These are phyloP conservation scores for Phyllotis vaccarum DNA, from an alignment of 2,797 vertebrate genomes.

Conservation along the genomic window DNA sequence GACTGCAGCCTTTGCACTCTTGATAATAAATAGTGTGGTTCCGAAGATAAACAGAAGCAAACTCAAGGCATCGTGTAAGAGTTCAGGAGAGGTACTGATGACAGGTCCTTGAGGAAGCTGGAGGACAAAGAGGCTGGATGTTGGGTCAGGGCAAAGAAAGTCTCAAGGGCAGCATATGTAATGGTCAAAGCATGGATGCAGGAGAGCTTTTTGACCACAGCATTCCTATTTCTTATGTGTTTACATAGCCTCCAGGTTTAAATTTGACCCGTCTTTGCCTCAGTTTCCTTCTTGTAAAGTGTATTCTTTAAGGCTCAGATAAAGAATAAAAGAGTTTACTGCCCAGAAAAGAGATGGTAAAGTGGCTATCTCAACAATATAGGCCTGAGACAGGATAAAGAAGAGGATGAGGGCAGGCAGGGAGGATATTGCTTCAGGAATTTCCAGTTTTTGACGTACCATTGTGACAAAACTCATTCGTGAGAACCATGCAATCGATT, in stretches of 20 bases:
- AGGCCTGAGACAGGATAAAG: slow-evolving; percentile 68
- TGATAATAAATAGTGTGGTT: slow-evolving; percentile 79
- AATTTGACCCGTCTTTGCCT: neutral
- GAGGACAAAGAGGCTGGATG: slow-evolving; percentile 27
- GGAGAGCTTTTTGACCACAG: neutral
- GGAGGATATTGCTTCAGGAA: neutral
- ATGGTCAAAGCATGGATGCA: neutral
- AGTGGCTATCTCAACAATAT: neutral
- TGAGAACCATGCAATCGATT: neutral
- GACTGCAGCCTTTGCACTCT: slow-evolving; percentile 62
- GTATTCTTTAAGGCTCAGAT: neutral
- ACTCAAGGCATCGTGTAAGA: slow-evolving; percentile 68
- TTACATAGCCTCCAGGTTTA: neutral
- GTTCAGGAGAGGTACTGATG: slow-evolving; percentile 56
- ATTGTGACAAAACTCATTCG: neutral
- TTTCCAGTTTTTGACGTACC: neutral
- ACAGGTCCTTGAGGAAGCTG: slow-evolving; percentile 38
- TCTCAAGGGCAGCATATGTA: neutral
- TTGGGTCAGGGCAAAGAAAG: neutral
- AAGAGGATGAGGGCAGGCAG: slow-evolving; percentile 33
- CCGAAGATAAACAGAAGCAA: slow-evolving; percentile 75
- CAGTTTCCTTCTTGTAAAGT: neutral
- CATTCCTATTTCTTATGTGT: neutral
- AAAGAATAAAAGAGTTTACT: neutral
- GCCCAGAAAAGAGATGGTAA: neutral